A percentile compares a stretch with the other conserved stretches of the same genome.
Conservation (phyloP, 2,888 invertebrate genomes). For the Lathronympha strigana region DNA sequence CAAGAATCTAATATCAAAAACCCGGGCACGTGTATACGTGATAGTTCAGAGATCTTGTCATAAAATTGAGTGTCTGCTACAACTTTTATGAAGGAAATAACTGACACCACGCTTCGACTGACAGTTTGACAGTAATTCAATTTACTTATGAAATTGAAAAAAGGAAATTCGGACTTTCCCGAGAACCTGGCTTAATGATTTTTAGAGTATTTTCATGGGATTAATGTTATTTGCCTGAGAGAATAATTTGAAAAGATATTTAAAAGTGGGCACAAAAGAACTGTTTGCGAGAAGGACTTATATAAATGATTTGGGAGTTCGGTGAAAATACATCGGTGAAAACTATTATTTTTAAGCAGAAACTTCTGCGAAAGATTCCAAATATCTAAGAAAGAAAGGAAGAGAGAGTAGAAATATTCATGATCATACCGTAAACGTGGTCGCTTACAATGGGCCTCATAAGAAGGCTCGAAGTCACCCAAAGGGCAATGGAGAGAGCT, state of each 20-base stretch:
- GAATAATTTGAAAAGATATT: constrained; percentile 5
- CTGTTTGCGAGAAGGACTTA: too few species aligned
- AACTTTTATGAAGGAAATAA: constrained; percentile 24
- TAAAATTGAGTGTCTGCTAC: constrained; percentile 21
- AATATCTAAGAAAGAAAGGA: too few species aligned
- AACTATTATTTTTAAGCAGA: too few species aligned
- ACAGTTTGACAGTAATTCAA: constrained; percentile 41
- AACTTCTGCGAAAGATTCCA: too few species aligned
- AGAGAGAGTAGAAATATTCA: too few species aligned
- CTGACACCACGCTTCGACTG: constrained; percentile 34
- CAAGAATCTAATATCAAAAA: too few species aligned
- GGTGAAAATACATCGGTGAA: too few species aligned
- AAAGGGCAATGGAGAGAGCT: too few species aligned
- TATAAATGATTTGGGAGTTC: background rate
- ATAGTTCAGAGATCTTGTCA: constrained; percentile 6
- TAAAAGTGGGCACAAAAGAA: background rate
- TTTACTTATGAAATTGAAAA: constrained; percentile 32
- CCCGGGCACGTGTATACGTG: background rate
- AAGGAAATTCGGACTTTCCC: constrained; percentile 20
- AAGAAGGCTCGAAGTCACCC: too few species aligned
- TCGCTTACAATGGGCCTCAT: too few species aligned
- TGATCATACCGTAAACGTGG: too few species aligned
- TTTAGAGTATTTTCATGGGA: constrained; percentile 28
- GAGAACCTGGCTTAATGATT: constrained; percentile 22
- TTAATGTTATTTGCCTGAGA: constrained; percentile 7